These are phyloP conservation scores for Cassiopea andromeda DNA, from an alignment of 30 jellyfish, hydroid and myxozoan genomes.

Conservation along the genomic window DNA sequence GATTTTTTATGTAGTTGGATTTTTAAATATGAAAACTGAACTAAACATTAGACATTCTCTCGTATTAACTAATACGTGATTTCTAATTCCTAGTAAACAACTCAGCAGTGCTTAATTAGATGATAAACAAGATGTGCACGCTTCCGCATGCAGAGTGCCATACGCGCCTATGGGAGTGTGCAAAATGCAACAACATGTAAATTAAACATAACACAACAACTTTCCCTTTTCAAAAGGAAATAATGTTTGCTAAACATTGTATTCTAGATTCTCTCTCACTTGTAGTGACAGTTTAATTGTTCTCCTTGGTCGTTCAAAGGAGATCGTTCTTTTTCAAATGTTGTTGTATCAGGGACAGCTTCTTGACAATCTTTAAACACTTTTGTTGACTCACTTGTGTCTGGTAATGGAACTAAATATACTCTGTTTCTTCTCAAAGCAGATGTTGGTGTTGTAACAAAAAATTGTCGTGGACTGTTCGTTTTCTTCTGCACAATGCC, in stretches of 20 bases:
- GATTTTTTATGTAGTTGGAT: too few relatives aligned
- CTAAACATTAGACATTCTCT: too few relatives aligned
- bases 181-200: not conserved
- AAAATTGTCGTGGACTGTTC: constrained; percentile 31
- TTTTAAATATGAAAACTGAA: too few relatives aligned
- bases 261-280: not conserved
- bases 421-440: constrained; percentile 23
- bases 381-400: too few relatives aligned
- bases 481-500: constrained; percentile 9
- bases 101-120: not conserved
- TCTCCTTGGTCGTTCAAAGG: constrained; percentile 28
- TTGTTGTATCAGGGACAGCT: constrained; percentile 21
- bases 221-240: constrained; percentile 8
- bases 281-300: constrained; percentile 5
- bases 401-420: constrained; percentile 32
- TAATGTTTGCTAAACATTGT: not conserved
- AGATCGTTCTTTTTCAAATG: constrained; percentile 21
- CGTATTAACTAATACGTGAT: too few relatives aligned
- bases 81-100: not conserved
- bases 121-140: not conserved
- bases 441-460: constrained; percentile 12
- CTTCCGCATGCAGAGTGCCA: too few relatives aligned
- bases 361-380: too few relatives aligned
- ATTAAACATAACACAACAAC: constrained; percentile 12
- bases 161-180: not conserved